Conservation (phyloP, 1,140 invertebrate genomes). For the Limonius californicus region DNA sequence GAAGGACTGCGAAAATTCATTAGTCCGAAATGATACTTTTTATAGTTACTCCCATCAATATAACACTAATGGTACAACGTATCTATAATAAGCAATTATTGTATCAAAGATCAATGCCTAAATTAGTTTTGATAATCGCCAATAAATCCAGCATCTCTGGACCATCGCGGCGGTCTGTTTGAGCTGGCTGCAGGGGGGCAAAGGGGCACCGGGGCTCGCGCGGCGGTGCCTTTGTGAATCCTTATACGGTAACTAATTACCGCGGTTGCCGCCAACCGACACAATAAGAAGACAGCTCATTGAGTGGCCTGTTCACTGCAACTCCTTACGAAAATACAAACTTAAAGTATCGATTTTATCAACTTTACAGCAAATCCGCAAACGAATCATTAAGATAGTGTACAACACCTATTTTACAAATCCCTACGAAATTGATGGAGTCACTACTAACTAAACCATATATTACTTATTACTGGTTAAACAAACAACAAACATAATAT, state of each 20-base stretch:
- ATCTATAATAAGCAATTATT: constrained; percentile 28
- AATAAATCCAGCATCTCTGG: constrained; percentile 31
- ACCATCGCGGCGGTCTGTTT: constrained; percentile 32
- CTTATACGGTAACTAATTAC: constrained; percentile 49
- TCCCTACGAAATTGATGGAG: no score
- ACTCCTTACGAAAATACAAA: no score
- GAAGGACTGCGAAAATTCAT: no score
- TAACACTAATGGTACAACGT: background rate
- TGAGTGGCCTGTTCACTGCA: constrained; percentile 18
- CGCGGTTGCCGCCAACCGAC: constrained; percentile 35
- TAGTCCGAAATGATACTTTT: no score
- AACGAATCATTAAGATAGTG: no score
- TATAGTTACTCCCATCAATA: no score
- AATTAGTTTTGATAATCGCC: constrained; percentile 44
- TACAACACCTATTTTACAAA: no score
- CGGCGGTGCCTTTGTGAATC: constrained; percentile 47
- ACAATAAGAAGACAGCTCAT: constrained; percentile 34
- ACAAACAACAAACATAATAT: no score
- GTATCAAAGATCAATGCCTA: constrained; percentile 38
- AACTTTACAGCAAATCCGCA: no score
- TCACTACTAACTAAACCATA: no score
- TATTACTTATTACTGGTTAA: no score
- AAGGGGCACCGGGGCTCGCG: constrained; percentile 35
- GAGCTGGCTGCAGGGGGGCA: constrained; percentile 17
- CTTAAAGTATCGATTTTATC: no score